phyloP scores from a whole-genome alignment of 1,140 invertebrate species.

The Anastrepha obliqua region DNA sequence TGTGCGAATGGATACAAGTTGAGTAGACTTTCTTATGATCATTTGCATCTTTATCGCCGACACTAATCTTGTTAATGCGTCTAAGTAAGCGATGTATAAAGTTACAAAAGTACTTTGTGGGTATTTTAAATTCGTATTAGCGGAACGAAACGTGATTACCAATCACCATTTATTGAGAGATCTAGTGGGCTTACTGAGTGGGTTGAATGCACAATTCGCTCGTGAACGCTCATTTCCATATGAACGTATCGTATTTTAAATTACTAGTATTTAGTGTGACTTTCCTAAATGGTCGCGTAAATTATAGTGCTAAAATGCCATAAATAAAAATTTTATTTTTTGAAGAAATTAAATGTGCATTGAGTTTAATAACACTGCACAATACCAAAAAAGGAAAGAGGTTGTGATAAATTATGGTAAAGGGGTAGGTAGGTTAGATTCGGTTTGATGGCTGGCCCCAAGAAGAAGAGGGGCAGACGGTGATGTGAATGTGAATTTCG shows the following conservation, averaged over 20 bases:
- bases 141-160: background rate
- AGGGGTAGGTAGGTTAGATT: no score
- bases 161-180: background rate
- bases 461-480: no score
- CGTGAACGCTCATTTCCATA: background rate
- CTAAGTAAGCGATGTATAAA: constrained; percentile 16
- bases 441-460: no score
- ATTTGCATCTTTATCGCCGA: constrained; percentile 43
- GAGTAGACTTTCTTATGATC: constrained; percentile 13
- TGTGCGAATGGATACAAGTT: background rate
- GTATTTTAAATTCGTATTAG: background rate
- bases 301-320: background rate
- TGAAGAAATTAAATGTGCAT: no score
- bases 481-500: no score
- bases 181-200: background rate
- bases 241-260: background rate
- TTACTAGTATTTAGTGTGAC: background rate
- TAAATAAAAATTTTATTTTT: background rate
- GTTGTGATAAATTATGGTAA: no score
- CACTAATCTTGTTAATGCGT: constrained; percentile 37
- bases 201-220: background rate
- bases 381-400: no score
- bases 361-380: no score
- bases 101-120: background rate
- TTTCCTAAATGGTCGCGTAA: background rate